Conservation (phyloP, 2,888 invertebrate species). For the Camptogramma bilineatum region DNA sequence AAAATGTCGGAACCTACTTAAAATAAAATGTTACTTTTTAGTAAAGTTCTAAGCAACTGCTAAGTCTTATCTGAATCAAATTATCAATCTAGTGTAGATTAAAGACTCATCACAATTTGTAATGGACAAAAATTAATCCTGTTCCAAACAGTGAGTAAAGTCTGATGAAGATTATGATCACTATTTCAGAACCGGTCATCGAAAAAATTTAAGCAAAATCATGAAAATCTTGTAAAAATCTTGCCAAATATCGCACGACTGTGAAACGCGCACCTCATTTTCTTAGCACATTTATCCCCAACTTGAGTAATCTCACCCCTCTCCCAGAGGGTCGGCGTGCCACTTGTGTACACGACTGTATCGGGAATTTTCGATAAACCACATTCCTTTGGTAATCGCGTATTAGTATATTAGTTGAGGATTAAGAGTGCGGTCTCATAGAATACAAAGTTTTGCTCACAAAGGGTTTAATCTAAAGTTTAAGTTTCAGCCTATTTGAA, state of each 20-base stretch:
- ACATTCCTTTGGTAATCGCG: slow-evolving; percentile 48
- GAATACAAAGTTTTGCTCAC: slow-evolving; percentile 10
- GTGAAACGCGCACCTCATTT: background rate
- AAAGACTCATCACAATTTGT: too few relatives aligned
- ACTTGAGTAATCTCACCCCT: slow-evolving; percentile 28
- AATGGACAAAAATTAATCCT: too few relatives aligned
- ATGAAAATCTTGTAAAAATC: background rate
- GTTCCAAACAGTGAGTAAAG: too few relatives aligned
- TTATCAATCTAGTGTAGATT: too few relatives aligned
- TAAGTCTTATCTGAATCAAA: too few relatives aligned
- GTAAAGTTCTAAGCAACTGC: too few relatives aligned
- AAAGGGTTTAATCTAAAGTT: slow-evolving; percentile 24
- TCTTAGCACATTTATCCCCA: background rate
- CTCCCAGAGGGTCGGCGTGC: slow-evolving; percentile 37
- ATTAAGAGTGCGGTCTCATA: slow-evolving; percentile 23
- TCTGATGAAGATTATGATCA: background rate
- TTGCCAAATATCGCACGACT: background rate
- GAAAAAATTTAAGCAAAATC: background rate
- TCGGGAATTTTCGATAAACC: slow-evolving; percentile 65
- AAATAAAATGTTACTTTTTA: too few relatives aligned
- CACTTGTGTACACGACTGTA: slow-evolving; percentile 60
- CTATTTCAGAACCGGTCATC: background rate
- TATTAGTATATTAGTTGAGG: slow-evolving; percentile 37
- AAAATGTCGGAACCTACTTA: too few relatives aligned
- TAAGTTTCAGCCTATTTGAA: slow-evolving; percentile 3